Percentiles rank a stretch among this genome's conserved stretches.
These are phyloP conservation scores for Ostrea edulis DNA, from an alignment of 1,140 invertebrate species.

Conservation along the genomic window DNA sequence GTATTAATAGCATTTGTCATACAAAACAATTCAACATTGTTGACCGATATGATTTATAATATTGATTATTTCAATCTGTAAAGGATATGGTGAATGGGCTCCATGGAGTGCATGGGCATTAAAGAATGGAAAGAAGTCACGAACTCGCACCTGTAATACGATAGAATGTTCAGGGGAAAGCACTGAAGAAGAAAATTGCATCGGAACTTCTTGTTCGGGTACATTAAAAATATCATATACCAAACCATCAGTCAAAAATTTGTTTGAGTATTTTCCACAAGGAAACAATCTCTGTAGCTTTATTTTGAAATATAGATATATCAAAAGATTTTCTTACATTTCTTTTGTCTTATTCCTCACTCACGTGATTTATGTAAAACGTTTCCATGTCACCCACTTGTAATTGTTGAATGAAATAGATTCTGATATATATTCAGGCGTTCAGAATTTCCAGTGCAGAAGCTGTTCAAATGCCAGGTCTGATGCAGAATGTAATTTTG, in stretches of 20 bases:
- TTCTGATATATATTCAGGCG: not conserved
- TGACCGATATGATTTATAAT: too few relatives aligned
- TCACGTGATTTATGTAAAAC: too few relatives aligned
- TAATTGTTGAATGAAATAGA: too few relatives aligned
- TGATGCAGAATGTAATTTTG: not conserved
- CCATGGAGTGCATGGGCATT: constrained; percentile 24
- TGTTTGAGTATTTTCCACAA: too few relatives aligned
- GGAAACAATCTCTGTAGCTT: too few relatives aligned
- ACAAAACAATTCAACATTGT: too few relatives aligned
- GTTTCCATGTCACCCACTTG: too few relatives aligned
- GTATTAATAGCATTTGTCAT: too few relatives aligned
- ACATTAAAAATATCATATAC: not conserved
- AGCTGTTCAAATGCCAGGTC: not conserved
- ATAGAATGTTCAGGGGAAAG: not conserved
- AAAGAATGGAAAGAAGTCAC: not conserved
- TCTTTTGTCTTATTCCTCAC: too few relatives aligned
- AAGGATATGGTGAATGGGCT: not conserved
- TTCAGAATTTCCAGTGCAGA: constrained; percentile 21
- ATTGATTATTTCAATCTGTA: not conserved
- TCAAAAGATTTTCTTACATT: too few relatives aligned
- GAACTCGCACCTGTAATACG: not conserved
- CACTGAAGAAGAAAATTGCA: not conserved
- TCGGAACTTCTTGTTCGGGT: not conserved
- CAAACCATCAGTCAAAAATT: too few relatives aligned
- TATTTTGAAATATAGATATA: too few relatives aligned